Base-by-base conservation (phyloP, 2,113 vertebrate species). In the Vicugna pacos region DNA sequence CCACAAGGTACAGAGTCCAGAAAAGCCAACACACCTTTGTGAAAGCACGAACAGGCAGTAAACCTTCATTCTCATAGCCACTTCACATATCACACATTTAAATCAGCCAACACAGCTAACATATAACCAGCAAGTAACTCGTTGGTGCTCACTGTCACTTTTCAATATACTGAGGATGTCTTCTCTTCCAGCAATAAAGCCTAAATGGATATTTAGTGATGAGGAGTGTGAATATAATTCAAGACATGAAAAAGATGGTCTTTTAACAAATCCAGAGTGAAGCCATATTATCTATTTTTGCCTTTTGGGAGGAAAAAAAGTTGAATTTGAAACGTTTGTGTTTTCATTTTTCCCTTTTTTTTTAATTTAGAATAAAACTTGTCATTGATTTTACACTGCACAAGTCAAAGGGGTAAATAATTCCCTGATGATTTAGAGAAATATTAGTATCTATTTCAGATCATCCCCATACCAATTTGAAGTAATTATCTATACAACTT, bases 311-410 rank as follows among this genome's bases (percentile, higher is more conserved):
- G 35, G 46, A 91, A 86, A 81, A 35, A 24, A 72, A 64, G 32
- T 30, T 93, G 17, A 76, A 17, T 82, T 81, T 90, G 8, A 75
- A 72, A 64, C 42, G 2, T 60, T 88, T 96, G 76, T 86, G 8
- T 72, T 76, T 82, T 84, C n/a, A 70, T 52, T 89, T 86, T 72
- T 89, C 13, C 13, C 56, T 89, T 93, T 76, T 28, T 70, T 76
- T 75, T 76, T 70, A 77, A 87, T 75, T 76, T 70, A 77, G 84
- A 92, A 69, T 87, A 60, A 96, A 94, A 92, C 4, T 64, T 42
- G 56, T 32, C 15, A 46, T 82, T 93, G 9, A n/a, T 69, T 96
- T 81, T 83, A 81, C 8, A 91, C 20, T 75, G 11, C 1, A 72
- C 14, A 81, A 84, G 19, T 81, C 32, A 91, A 84, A 79, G 0